Percentiles rank a stretch among this genome's conserved stretches.
Conservation (phyloP, 2,888 invertebrate genomes). For the Timema cristinae region DNA sequence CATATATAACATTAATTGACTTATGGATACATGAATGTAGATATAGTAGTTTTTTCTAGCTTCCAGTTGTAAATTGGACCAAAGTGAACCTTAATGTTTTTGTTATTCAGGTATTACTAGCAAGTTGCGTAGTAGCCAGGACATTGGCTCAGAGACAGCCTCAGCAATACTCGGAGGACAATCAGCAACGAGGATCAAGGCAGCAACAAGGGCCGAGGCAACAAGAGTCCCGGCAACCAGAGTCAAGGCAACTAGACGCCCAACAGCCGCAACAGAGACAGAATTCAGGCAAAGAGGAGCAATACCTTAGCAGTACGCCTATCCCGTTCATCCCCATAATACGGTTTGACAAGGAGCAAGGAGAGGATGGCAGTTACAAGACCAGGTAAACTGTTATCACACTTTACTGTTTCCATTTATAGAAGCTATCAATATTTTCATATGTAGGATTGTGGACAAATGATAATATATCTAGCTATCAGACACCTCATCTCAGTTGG, state of each 20-base stretch:
- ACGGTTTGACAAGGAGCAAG: conserved; percentile 77
- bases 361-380: conserved; percentile 78
- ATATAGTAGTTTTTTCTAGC: too few relatives aligned
- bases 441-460: too few relatives aligned
- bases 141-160: conserved; percentile 34
- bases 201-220: too few relatives aligned
- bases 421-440: too few relatives aligned
- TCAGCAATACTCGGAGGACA: conserved; percentile 38
- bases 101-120: conserved; percentile 46
- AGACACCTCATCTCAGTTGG: too few relatives aligned
- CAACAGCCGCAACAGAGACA: conserved; percentile 31
- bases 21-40: too few relatives aligned
- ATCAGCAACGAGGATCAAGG: too few relatives aligned
- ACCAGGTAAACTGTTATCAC: conserved; percentile 52
- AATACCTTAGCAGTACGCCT: conserved; percentile 23
- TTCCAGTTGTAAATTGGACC: too few relatives aligned
- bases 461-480: too few relatives aligned
- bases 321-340: conserved; percentile 64
- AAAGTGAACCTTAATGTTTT: too few relatives aligned
- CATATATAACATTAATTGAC: too few relatives aligned
- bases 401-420: not conserved
- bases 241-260: conserved; percentile 36
- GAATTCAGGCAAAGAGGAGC: not conserved
- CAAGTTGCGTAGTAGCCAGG: conserved; percentile 42
- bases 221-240: too few relatives aligned